Evolutionary conservation across 2,888 invertebrate genomes (phyloP).

Genomic region (Napeogenes inachia): DNA sequence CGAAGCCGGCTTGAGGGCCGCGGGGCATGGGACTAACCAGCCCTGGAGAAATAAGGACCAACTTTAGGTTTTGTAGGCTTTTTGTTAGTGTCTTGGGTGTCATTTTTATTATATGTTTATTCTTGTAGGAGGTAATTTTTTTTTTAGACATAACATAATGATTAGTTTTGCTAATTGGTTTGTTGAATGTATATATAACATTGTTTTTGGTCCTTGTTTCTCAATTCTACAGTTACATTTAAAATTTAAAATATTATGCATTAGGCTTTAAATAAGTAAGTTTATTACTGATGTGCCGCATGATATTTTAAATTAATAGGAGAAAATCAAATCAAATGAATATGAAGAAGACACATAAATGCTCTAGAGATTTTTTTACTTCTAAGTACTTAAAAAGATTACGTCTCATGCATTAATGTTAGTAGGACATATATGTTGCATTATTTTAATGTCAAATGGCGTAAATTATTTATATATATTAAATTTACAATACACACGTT

Average conservation of each 20-base stretch:
- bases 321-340: conserved; percentile 20
- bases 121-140: not conserved
- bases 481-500: no score
- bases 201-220: conserved; percentile 6
- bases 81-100: not conserved
- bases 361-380: no score
- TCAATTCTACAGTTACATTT: conserved; percentile 4
- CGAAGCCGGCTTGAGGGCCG: conserved; percentile 70
- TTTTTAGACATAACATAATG: not conserved
- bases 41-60: conserved; percentile 49
- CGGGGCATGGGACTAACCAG: conserved; percentile 66
- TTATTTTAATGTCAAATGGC: no score
- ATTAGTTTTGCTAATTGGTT: not conserved
- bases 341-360: conserved; percentile 36
- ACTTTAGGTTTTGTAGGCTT: not conserved
- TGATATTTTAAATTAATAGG: no score
- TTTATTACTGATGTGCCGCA: no score
- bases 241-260: conserved; percentile 13
- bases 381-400: no score
- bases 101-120: not conserved
- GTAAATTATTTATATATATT: no score
- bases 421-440: no score
- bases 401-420: no score
- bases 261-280: conserved; percentile 27
- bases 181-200: not conserved